Conservation (phyloP, 2,113 vertebrate species). For the Thymallus thymallus region DNA sequence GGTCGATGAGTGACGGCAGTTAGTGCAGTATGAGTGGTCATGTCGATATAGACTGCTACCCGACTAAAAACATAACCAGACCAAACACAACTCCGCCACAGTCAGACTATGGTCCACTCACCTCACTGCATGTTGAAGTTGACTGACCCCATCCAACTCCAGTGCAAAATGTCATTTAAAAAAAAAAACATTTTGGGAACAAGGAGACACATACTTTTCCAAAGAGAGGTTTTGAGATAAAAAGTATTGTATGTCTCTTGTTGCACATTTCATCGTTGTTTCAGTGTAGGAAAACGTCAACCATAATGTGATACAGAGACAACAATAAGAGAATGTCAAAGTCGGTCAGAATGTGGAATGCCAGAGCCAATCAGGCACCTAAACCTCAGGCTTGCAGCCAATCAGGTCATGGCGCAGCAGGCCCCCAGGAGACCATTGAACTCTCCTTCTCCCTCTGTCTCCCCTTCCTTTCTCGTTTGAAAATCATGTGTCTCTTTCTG, state of each 20-base stretch:
- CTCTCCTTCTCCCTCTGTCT: constrained; percentile 34
- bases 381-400: constrained; percentile 64
- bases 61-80: not conserved
- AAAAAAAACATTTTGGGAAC: too few species aligned
- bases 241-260: not conserved
- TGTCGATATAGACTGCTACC: not conserved
- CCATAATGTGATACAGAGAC: constrained; percentile 48
- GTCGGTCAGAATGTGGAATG: constrained; percentile 56
- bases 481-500: constrained; percentile 46
- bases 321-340: constrained; percentile 52
- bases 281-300: constrained; percentile 21
- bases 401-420: constrained; percentile 63
- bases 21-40: constrained; percentile 11
- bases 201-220: too few species aligned
- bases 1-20: constrained; percentile 53
- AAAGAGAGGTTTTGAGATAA: not conserved
- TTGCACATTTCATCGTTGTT: constrained; percentile 39
- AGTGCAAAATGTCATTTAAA: not conserved
- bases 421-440: constrained; percentile 60
- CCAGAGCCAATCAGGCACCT: constrained; percentile 67
- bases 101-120: not conserved
- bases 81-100: not conserved
- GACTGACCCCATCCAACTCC: not conserved
- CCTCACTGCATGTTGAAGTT: not conserved
- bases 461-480: constrained; percentile 35